Evolutionary conservation across 2,797 vertebrate genomes (phyloP).

Genomic region (Microcaecilia unicolor): DNA sequence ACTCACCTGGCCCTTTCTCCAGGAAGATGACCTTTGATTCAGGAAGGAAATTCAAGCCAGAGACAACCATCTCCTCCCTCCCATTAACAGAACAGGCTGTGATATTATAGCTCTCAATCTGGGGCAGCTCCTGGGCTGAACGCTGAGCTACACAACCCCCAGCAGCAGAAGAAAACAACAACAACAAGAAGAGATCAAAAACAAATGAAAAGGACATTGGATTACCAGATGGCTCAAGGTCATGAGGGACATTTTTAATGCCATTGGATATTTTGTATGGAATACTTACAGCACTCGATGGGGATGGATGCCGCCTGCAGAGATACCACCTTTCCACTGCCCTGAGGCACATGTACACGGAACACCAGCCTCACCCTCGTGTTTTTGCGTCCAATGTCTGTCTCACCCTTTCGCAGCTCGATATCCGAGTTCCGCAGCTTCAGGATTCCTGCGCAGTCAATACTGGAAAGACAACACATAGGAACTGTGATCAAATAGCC

Average conservation of each 20-base stretch:
- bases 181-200: background rate
- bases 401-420: slow-evolving; percentile 89
- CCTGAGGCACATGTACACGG: slow-evolving; percentile 74
- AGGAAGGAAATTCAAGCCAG: slow-evolving; percentile 77
- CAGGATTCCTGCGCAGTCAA: slow-evolving; percentile 86
- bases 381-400: slow-evolving; percentile 86
- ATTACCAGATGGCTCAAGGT: too few species aligned
- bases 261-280: background rate
- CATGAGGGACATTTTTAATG: too few species aligned
- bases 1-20: slow-evolving; percentile 77
- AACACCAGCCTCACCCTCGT: slow-evolving; percentile 82
- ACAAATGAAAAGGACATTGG: too few species aligned
- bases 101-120: slow-evolving; percentile 76
- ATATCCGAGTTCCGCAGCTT: slow-evolving; percentile 91
- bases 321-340: slow-evolving; percentile 71
- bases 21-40: slow-evolving; percentile 84
- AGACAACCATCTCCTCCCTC: slow-evolving; percentile 75
- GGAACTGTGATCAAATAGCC: too few species aligned
- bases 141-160: slow-evolving; percentile 92
- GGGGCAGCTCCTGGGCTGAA: slow-evolving; percentile 84
- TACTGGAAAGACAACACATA: too few species aligned
- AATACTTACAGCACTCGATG: slow-evolving; percentile 85
- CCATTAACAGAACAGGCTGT: slow-evolving; percentile 76
- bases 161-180: too few species aligned
- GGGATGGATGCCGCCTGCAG: slow-evolving; percentile 79